Percentiles rank a stretch among this genome's conserved stretches.
Evolutionary conservation across 2,797 vertebrate species (phyloP).

Genomic region (Pagetopsis macropterus): DNA sequence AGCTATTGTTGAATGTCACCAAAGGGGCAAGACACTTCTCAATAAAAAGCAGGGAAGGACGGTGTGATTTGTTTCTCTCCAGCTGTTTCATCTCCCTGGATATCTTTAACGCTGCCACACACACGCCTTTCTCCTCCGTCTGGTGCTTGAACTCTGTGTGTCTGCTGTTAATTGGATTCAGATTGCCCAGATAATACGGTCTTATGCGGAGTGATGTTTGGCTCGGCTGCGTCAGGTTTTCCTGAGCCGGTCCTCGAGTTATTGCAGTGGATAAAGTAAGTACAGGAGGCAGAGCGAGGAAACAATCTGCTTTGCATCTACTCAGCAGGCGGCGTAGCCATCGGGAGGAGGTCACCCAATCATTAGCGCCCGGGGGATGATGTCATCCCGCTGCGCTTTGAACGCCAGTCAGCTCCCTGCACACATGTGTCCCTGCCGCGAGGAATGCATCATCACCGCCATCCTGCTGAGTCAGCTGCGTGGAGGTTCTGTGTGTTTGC

Average conservation of each 20-base stretch:
- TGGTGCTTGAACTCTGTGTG: slow-evolving; percentile 63
- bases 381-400: slow-evolving; percentile 64
- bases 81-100: slow-evolving; percentile 55
- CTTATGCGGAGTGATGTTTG: slow-evolving; percentile 25
- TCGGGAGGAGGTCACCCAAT: slow-evolving; percentile 64
- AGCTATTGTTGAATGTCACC: slow-evolving; percentile 68
- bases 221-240: slow-evolving; percentile 35
- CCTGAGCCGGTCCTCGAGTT: slow-evolving; percentile 33
- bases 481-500: slow-evolving; percentile 23
- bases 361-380: slow-evolving; percentile 71
- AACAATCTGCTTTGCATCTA: slow-evolving; percentile 63
- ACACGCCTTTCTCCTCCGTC: slow-evolving; percentile 25
- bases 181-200: slow-evolving; percentile 65
- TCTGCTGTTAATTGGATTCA: slow-evolving; percentile 77
- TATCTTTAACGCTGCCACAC: slow-evolving; percentile 27
- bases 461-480: slow-evolving; percentile 71
- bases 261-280: slow-evolving; percentile 51
- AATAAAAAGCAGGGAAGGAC: slow-evolving; percentile 42
- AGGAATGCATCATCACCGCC: slow-evolving; percentile 41
- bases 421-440: slow-evolving; percentile 37
- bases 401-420: slow-evolving; percentile 48
- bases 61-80: slow-evolving; percentile 58
- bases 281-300: slow-evolving; percentile 53
- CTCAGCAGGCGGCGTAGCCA: slow-evolving; percentile 45
- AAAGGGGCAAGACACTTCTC: slow-evolving; percentile 53